Evolutionary conservation across 2,113 vertebrate genomes (phyloP).

Genomic region (Apodemus sylvaticus): DNA sequence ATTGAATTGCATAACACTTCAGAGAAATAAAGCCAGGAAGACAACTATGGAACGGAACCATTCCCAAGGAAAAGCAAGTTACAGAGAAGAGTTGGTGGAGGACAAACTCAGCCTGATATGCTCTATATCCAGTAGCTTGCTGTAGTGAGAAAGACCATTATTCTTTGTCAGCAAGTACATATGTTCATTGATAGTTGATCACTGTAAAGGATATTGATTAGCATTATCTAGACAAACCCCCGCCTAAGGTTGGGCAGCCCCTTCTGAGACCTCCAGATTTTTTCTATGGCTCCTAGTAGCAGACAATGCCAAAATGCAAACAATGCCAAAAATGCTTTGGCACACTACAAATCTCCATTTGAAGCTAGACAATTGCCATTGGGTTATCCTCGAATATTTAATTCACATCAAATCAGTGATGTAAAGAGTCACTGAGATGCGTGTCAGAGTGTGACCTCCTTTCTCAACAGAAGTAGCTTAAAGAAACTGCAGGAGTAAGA

Average conservation of each 20-base stretch:
- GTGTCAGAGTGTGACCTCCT: conserved; percentile 20
- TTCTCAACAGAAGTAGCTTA: conserved; percentile 48
- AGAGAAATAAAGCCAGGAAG: neutral
- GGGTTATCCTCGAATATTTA: conserved; percentile 49
- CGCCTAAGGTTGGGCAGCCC: neutral
- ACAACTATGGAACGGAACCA: neutral
- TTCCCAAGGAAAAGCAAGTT: conserved; percentile 49
- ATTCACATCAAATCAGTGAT: conserved; percentile 55
- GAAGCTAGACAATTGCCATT: neutral
- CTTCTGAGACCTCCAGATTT: too few relatives aligned
- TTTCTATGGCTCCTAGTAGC: neutral
- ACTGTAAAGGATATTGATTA: neutral
- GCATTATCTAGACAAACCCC: neutral
- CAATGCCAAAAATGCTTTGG: neutral
- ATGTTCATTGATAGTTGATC: neutral
- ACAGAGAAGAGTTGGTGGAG: neutral
- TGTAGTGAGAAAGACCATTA: neutral
- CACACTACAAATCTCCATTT: neutral
- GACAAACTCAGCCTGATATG: neutral
- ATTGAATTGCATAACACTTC: neutral
- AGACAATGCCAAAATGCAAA: neutral
- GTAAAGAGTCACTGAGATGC: neutral
- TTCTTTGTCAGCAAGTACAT: neutral
- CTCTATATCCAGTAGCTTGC: neutral
- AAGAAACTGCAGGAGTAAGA: conserved; percentile 2